These are phyloP conservation scores for Proisotoma minuta DNA, from an alignment of 2,888 invertebrate species.

Conservation along the genomic window DNA sequence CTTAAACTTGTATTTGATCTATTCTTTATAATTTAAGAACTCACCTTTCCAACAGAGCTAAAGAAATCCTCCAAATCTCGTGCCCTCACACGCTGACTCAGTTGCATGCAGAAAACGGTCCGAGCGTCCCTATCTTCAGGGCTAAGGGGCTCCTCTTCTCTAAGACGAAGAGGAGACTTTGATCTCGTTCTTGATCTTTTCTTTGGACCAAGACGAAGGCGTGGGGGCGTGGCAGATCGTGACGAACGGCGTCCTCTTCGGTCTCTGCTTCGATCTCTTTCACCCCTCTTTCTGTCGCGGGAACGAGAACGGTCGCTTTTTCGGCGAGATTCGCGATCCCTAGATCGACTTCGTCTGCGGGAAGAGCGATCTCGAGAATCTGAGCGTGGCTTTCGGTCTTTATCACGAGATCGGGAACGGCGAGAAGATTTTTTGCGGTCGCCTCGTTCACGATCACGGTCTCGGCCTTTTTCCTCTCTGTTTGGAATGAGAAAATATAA, in stretches of 20 bases:
- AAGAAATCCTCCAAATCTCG: slow-evolving; percentile 98
- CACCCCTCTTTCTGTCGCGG: neutral
- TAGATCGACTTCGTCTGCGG: slow-evolving; percentile 45
- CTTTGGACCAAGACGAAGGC: slow-evolving; percentile 36
- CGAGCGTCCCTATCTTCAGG: slow-evolving; percentile 98
- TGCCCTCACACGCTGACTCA: slow-evolving; percentile 87
- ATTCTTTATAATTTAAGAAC: neutral
- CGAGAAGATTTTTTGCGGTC: slow-evolving; percentile 31
- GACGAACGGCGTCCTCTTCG: slow-evolving; percentile 19
- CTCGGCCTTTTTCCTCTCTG: no score
- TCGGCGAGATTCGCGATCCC: slow-evolving; percentile 11
- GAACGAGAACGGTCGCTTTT: neutral
- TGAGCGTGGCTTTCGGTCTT: slow-evolving; percentile 49
- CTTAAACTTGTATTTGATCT: neutral
- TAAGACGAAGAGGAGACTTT: slow-evolving; percentile 37
- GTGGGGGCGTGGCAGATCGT: slow-evolving; percentile 51
- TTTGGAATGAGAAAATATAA: no score
- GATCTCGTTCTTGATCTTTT: slow-evolving; percentile 28
- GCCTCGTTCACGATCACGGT: no score
- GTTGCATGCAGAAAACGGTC: slow-evolving; percentile 98
- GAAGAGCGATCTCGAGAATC: slow-evolving; percentile 37
- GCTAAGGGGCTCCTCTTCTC: slow-evolving; percentile 58
- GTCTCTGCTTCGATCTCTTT: slow-evolving; percentile 22
- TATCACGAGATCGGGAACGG: slow-evolving; percentile 28
- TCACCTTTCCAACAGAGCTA: slow-evolving; percentile 93